These are phyloP conservation scores for Cercopithecus diana DNA, from an alignment of 2,797 vertebrate species.

Conservation along the genomic window DNA sequence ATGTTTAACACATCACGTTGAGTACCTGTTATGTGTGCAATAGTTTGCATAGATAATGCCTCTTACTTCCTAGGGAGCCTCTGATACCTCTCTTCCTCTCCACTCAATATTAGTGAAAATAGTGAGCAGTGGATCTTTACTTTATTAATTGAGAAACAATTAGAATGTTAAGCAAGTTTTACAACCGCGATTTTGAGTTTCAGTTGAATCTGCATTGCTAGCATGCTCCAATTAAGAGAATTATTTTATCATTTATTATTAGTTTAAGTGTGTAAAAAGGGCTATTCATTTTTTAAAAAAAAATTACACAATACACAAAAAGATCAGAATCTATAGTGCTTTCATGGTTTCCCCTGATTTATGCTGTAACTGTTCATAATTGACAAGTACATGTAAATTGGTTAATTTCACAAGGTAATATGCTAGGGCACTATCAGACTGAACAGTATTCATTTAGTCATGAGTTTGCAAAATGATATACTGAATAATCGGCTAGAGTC, in stretches of 20 bases:
- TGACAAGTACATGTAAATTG: background rate
- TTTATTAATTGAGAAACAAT: background rate
- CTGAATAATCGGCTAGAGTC: background rate
- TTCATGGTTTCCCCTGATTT: background rate
- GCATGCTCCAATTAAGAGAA: background rate
- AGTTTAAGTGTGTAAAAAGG: background rate
- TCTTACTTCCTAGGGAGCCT: background rate
- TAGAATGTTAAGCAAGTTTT: background rate
- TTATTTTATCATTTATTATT: background rate
- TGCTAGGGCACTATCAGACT: background rate
- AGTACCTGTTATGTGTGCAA: background rate
- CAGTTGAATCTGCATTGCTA: background rate
- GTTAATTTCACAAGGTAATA: background rate
- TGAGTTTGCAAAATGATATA: background rate
- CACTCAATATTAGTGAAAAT: background rate
- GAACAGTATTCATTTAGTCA: background rate
- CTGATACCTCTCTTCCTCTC: background rate
- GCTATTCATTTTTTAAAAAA: background rate
- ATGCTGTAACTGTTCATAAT: background rate
- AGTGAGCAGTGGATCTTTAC: background rate
- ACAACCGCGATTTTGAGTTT: background rate
- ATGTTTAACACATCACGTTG: background rate
- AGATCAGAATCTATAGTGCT: background rate
- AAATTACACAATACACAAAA: background rate
- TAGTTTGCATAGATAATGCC: background rate